Conservation (phyloP, 37 sponge, comb jelly and placozoan species). For the Geodia barretti region DNA sequence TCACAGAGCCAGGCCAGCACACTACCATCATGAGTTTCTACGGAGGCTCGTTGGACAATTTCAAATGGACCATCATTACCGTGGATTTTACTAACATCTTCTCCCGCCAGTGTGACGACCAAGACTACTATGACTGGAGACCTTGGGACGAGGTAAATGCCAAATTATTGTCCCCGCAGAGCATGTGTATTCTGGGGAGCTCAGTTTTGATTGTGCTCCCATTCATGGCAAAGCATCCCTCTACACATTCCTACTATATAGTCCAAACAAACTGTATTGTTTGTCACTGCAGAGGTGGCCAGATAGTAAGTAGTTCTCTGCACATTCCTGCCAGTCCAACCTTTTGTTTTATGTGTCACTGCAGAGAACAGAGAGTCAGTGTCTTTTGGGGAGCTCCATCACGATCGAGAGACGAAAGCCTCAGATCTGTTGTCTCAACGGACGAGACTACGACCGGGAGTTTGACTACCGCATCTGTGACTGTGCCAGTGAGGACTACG, state of each 20-base stretch:
- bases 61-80: slow-evolving; percentile 66
- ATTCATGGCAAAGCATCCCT: too few species aligned
- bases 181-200: too few species aligned
- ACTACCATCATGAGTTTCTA: slow-evolving; percentile 74
- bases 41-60: too few species aligned
- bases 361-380: slow-evolving; percentile 34
- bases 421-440: slow-evolving; percentile 70
- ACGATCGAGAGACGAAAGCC: slow-evolving; percentile 65
- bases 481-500: slow-evolving; percentile 84
- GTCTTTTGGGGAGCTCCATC: slow-evolving; percentile 70
- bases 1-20: slow-evolving; percentile 90
- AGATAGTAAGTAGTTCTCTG: too few species aligned
- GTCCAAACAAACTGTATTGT: too few species aligned
- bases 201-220: too few species aligned
- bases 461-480: slow-evolving; percentile 35
- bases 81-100: slow-evolving; percentile 56
- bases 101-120: slow-evolving; percentile 8
- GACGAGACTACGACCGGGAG: slow-evolving; percentile 47
- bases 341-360: too few species aligned
- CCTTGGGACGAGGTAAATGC: slow-evolving; percentile 57
- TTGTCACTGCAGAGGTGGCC: too few species aligned
- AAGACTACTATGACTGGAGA: slow-evolving; percentile 66
- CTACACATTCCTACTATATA: too few species aligned
- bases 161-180: too few species aligned
- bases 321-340: too few species aligned